Percentiles rank a stretch among this genome's conserved stretches.
Evolutionary conservation across 2,888 invertebrate species (phyloP).

Genomic region (Eueremaeus valkanovi): DNA sequence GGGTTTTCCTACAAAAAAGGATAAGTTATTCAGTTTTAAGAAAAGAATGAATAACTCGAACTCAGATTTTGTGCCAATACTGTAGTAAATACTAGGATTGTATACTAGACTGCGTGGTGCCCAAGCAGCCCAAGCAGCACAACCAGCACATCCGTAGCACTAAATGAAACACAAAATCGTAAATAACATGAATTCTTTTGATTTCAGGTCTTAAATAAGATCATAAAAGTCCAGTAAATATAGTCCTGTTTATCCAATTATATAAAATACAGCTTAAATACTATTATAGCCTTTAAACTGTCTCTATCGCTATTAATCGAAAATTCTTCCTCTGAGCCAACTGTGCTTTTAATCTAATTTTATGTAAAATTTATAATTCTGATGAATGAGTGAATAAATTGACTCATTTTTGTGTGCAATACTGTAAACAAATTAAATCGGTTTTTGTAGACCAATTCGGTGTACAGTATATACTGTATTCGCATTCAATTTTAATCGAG

Average conservation of each 20-base stretch:
- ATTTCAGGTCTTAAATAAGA: neutral
- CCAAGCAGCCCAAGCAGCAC: neutral
- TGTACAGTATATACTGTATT: no score
- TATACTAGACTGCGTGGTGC: slow-evolving; percentile 32
- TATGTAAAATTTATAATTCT: no score
- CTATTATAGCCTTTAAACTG: no score
- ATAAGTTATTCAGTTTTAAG: slow-evolving; percentile 24
- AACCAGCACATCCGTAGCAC: neutral
- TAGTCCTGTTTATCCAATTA: neutral
- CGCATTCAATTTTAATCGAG: no score
- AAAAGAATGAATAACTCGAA: slow-evolving; percentile 26
- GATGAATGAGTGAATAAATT: no score
- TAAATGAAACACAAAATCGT: neutral
- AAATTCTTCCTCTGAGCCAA: no score
- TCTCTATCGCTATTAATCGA: no score
- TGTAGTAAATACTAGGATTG: slow-evolving; percentile 22
- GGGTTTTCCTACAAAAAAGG: slow-evolving; percentile 21
- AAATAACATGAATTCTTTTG: slow-evolving; percentile 1
- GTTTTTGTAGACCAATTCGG: no score
- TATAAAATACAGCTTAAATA: no score
- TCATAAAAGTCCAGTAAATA: slow-evolving; percentile 3
- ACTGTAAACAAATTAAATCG: no score
- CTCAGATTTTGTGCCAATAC: slow-evolving; percentile 25
- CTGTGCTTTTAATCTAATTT: no score
- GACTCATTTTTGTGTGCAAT: no score